Evolutionary conservation across 53 echinoderm and acorn worm species (phyloP).

Genomic region (Patiria pectinifera): DNA sequence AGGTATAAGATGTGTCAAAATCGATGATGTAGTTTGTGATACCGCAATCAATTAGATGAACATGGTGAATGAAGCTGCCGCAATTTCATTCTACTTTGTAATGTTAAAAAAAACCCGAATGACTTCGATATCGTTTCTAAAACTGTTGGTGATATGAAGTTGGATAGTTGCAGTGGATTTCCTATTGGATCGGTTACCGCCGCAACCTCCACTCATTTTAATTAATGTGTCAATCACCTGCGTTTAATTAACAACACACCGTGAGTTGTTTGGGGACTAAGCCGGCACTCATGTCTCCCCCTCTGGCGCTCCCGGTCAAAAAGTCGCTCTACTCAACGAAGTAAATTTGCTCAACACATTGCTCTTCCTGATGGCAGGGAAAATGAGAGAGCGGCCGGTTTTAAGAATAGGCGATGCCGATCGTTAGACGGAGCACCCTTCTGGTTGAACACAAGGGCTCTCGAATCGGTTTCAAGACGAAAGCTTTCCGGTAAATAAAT

Average conservation of each 20-base stretch:
- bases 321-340: not conserved
- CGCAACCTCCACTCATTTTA: not conserved
- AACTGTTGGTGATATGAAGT: not conserved
- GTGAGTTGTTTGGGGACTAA: not conserved
- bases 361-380: not conserved
- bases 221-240: slow-evolving; percentile 5
- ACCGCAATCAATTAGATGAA: too few species aligned
- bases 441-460: not conserved
- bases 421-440: slow-evolving; percentile 9
- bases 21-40: too few species aligned
- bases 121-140: not conserved
- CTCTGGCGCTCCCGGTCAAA: not conserved
- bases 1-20: too few species aligned
- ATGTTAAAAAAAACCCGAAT: too few species aligned
- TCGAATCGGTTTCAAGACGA: not conserved
- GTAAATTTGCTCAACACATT: not conserved
- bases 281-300: not conserved
- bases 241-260: not conserved
- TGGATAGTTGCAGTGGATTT: not conserved
- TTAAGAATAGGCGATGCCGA: not conserved
- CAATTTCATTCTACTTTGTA: too few species aligned
- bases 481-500: slow-evolving; percentile 4
- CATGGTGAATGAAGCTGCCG: too few species aligned
- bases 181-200: not conserved
- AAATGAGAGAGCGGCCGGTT: not conserved